phyloP scores from a whole-genome alignment of 2,797 vertebrate genomes.

The Hyperoplus lanceolatus region DNA sequence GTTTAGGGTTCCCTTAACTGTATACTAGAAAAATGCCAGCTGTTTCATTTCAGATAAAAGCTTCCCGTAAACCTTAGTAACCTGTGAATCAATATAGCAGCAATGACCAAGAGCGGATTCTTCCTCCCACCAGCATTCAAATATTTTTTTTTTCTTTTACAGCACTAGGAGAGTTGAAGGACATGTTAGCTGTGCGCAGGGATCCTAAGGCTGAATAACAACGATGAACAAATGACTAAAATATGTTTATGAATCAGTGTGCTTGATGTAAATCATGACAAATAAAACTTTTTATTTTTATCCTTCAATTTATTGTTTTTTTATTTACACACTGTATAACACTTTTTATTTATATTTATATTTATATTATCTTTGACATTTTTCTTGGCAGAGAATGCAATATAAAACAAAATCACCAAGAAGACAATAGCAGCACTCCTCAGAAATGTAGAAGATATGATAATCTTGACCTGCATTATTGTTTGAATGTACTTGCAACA shows the following conservation, averaged over 20 bases:
- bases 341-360: too few species aligned
- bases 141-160: slow-evolving; percentile 12
- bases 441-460: slow-evolving; percentile 35
- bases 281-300: slow-evolving; percentile 9
- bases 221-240: slow-evolving; percentile 16
- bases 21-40: neutral
- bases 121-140: neutral
- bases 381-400: slow-evolving; percentile 38
- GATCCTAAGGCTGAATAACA: slow-evolving; percentile 42
- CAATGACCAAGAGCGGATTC: neutral
- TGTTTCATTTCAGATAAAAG: neutral
- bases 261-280: neutral
- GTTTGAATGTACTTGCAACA: slow-evolving; percentile 25
- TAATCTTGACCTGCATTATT: neutral
- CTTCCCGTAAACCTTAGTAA: neutral
- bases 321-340: slow-evolving; percentile 42
- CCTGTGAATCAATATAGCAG: slow-evolving; percentile 1
- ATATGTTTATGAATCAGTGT: neutral
- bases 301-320: slow-evolving; percentile 52
- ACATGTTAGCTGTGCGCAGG: slow-evolving; percentile 61
- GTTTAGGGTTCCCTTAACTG: slow-evolving; percentile 3
- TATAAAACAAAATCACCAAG: slow-evolving; percentile 26
- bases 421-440: slow-evolving; percentile 51
- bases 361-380: slow-evolving; percentile 34
- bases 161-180: slow-evolving; percentile 82